Base-by-base conservation (phyloP, 30 jellyfish, hydroid and myxozoan species). In the Hydra vulgaris region DNA sequence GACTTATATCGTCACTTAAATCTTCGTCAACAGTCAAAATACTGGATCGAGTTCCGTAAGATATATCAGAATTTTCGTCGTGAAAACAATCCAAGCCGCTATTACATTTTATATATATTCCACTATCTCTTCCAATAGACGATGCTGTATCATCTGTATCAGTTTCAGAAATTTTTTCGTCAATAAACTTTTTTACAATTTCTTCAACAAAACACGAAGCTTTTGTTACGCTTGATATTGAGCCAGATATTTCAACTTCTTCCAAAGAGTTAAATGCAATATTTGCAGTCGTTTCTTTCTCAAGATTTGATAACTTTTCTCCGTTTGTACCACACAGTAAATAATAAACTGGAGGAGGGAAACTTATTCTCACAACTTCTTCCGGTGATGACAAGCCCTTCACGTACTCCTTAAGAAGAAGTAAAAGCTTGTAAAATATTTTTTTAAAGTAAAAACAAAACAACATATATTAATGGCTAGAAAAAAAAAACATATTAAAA, bases 311-410 rank as follows among this genome's bases (percentile, higher is more conserved):
- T n/a, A 79, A 66, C 70, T 83, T 86, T 15, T 83, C 96, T 66
- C 88, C 91, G 25, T 83, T 71, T 76, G 77, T 66, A 20, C 90
- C 90, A 55, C 78, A 74, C 19, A 91, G 54, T 17, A 53, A 73
- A 21, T 91, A 89, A 71, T 72, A 79, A 72, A 86, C 81, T 21
- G 87, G 67, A 25, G 80, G 88, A 24, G 97, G 96, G 66, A 91
- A 82, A 26, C 92, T 90, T 68, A 91, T 53, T 27, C 95, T 92
- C 15, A 91, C 87, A 22, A 91, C 88, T 66, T 91, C 97, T 78
- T 91, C 97, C 66, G 97, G 97, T 79, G 81, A 79, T 68, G 97
- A 82, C 27, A 91, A 77, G 23, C 97, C 97, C 73, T 91, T 91
- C 26, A 91, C 96, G 77, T 91, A 91, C 79, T 91, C 97, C 97